Percentiles rank a stretch among this genome's conserved stretches.
Conservation (phyloP, 2,888 invertebrate species). For the Ypsolopha scabrella region DNA sequence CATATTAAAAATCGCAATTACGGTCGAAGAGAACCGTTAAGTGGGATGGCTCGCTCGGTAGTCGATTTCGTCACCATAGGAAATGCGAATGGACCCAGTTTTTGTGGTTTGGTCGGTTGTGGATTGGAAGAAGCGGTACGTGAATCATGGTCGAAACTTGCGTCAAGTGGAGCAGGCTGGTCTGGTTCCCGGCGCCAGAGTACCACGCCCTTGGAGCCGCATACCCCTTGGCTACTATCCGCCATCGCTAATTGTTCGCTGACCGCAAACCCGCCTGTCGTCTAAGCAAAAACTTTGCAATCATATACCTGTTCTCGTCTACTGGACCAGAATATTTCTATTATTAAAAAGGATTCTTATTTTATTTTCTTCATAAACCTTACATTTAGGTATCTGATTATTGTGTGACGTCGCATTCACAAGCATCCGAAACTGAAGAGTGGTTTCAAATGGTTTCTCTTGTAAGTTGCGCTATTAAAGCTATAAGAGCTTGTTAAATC, state of each 20-base stretch:
- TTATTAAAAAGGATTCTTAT: no score
- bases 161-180: slow-evolving; percentile 35
- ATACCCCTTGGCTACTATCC: slow-evolving; percentile 22
- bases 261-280: slow-evolving; percentile 30
- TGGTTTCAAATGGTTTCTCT: no score
- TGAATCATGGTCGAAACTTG: slow-evolving; percentile 45
- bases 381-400: no score
- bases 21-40: slow-evolving; percentile 45
- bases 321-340: not conserved
- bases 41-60: slow-evolving; percentile 41
- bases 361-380: no score
- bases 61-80: slow-evolving; percentile 48
- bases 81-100: slow-evolving; percentile 40
- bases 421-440: no score
- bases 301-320: not conserved
- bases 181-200: slow-evolving; percentile 49
- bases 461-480: no score
- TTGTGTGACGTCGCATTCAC: no score
- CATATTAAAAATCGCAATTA: slow-evolving; percentile 33
- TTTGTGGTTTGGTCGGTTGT: slow-evolving; percentile 21
- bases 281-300: slow-evolving; percentile 2
- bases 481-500: no score
- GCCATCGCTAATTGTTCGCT: slow-evolving; percentile 30
- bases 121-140: slow-evolving; percentile 22
- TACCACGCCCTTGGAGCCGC: slow-evolving; percentile 43